These are phyloP conservation scores for Ptilodon capucinus DNA, from an alignment of 2,888 invertebrate species.

Conservation along the genomic window DNA sequence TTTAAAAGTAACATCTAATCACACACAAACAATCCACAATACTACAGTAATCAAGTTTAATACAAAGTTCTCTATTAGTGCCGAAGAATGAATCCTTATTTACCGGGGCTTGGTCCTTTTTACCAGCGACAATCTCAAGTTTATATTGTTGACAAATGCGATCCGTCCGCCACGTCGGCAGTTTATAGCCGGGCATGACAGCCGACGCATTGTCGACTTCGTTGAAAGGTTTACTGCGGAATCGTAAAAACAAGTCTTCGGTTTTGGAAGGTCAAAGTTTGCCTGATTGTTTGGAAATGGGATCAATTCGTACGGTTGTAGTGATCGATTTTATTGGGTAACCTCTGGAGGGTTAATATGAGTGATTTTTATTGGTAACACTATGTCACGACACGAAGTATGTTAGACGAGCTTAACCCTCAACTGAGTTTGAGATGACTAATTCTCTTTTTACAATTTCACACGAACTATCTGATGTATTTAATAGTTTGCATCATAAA, in stretches of 20 bases:
- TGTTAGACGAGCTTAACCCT: neutral
- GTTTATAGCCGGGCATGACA: slow-evolving; percentile 58
- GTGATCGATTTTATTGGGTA: slow-evolving; percentile 19
- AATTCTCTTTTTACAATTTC: too few relatives aligned
- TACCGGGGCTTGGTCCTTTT: slow-evolving; percentile 18
- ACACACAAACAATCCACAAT: neutral
- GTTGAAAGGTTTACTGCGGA: slow-evolving; percentile 61
- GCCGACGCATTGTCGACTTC: slow-evolving; percentile 55
- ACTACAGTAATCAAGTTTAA: neutral
- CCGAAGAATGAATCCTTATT: slow-evolving; percentile 34
- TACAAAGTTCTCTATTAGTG: slow-evolving; percentile 5
- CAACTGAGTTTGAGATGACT: too few relatives aligned
- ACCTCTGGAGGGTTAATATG: slow-evolving; percentile 13
- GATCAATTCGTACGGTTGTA: slow-evolving; percentile 25
- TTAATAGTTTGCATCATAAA: too few relatives aligned
- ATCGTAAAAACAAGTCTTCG: slow-evolving; percentile 60
- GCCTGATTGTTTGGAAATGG: slow-evolving; percentile 28
- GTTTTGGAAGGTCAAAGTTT: slow-evolving; percentile 52
- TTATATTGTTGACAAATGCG: slow-evolving; percentile 64
- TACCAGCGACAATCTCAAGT: slow-evolving; percentile 39
- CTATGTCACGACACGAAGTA: neutral
- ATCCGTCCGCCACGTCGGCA: slow-evolving; percentile 45
- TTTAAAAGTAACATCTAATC: too few relatives aligned
- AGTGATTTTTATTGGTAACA: neutral
- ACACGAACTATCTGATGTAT: too few relatives aligned